Base-by-base conservation (phyloP, 2,113 vertebrate species). In the Gobio gobio region DNA sequence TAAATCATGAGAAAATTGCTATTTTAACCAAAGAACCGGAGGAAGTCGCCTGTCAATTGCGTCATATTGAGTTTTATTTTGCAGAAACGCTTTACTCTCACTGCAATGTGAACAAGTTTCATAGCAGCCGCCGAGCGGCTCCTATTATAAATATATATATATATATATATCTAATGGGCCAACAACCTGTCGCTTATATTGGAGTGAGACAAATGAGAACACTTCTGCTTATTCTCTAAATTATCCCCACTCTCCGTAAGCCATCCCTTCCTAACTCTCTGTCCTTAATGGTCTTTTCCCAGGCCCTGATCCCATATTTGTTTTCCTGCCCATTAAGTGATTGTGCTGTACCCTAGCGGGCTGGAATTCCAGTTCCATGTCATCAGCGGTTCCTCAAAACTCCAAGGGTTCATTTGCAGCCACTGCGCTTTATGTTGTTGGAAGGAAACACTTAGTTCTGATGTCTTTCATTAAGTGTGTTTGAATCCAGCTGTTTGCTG, bases 401-500 rank as follows among this genome's bases (percentile, higher is more conserved):
- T 68, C 82, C 36, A 64, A 74, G 56, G 75, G 68, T 82, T 87
- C 77, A 16, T 77, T 54, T 72, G 63, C 40, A 26, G 70, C 18
- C 76, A 40, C 33, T 10, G 22, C n/a, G 2, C 59, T 47, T 64
- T 10, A 49, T 45, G 36, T 64, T 20, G 36, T 58, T 22, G 72
- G 85, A 82, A 86, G 8, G 73, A 85, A 73, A 73, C 33, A 2
- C 56, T 85, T 72, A 74, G 68, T 63, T 82, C 58, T 83, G 63
- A 78, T 73, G 45, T 58, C 79, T 76, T 82, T 63, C 70, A 54
- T 82, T 73, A 78, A 59, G 51, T 63, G 36, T 24, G n/a, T 82
- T 84, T 77, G 45, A 84, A 10, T 88, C 72, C 51, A 56, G n/a
- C 76, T 82, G n/a, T 63, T 73, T 85, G 33, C 54, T 83, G 66